Conservation (phyloP, 1,140 invertebrate genomes). For the Hormaphis cornu region DNA sequence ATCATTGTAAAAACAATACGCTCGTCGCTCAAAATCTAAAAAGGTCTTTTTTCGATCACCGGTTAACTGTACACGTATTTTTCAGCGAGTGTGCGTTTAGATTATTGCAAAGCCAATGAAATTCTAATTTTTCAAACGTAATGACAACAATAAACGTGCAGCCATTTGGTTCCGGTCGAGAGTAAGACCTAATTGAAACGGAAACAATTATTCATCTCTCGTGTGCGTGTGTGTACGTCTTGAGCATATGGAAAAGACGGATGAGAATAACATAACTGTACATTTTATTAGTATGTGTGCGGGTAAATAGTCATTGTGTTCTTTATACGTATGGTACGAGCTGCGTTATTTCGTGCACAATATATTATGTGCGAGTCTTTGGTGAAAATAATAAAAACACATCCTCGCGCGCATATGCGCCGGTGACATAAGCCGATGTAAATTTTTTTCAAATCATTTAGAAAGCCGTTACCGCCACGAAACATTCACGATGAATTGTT, state of each 20-base stretch:
- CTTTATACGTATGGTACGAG: no score
- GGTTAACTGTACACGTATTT: no score
- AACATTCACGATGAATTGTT: no score
- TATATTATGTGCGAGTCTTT: not conserved
- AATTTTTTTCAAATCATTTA: no score
- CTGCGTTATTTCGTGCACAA: not conserved
- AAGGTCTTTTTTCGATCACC: no score
- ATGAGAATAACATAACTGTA: constrained; percentile 11
- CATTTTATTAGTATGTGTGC: not conserved
- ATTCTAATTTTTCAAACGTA: not conserved
- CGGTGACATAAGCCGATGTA: no score
- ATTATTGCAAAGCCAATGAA: not conserved
- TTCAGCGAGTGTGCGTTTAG: no score
- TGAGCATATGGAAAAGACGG: not conserved
- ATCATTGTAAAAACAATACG: no score
- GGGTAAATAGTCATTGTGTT: not conserved
- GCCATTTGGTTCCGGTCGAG: not conserved
- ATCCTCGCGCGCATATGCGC: no score
- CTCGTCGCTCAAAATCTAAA: no score
- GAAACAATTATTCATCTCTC: constrained; percentile 6
- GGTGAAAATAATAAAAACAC: no score
- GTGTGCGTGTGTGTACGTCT: not conserved
- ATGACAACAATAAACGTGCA: not conserved
- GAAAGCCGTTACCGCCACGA: no score
- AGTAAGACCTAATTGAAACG: not conserved